Conservation (phyloP, 2,888 invertebrate species). For the Ptycholaimellus sp. region DNA sequence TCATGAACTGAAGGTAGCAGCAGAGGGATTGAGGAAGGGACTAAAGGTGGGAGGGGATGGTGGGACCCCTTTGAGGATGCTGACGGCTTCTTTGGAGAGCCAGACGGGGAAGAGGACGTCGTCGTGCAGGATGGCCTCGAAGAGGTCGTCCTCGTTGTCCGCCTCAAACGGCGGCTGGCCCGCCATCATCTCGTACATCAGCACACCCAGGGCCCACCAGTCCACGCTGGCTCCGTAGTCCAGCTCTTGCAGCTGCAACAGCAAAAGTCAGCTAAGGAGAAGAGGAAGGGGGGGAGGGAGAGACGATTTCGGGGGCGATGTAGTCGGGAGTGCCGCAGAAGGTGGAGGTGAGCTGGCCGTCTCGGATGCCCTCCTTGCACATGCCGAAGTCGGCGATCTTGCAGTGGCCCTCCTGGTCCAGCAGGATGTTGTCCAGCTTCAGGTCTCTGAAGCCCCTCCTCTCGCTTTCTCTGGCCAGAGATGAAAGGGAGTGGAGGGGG, state of each 20-base stretch:
- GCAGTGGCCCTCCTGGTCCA: constrained; percentile 44
- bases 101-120: constrained; percentile 95
- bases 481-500: not conserved
- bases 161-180: constrained; percentile 98
- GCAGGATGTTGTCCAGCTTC: constrained; percentile 86
- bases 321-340: constrained; percentile 99
- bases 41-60: not conserved
- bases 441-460: constrained; percentile 54
- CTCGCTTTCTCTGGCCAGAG: no score
- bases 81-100: constrained; percentile 67
- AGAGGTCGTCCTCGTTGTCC: constrained; percentile 95
- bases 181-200: constrained; percentile 99
- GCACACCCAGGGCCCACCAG: constrained; percentile 80
- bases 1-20: constrained; percentile 65
- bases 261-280: no score
- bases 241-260: constrained; percentile 62
- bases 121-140: constrained; percentile 89
- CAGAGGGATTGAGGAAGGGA: no score
- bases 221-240: constrained; percentile 42
- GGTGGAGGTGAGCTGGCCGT: constrained; percentile 68
- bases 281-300: no score
- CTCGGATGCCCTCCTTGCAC: constrained; percentile 88
- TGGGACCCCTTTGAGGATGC: constrained; percentile 51
- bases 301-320: no score
- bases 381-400: constrained; percentile 46